A percentile compares a stretch with the other conserved stretches of the same genome.
Evolutionary conservation across 1,140 invertebrate genomes (phyloP).

Genomic region (Drosophila ogumai): DNA sequence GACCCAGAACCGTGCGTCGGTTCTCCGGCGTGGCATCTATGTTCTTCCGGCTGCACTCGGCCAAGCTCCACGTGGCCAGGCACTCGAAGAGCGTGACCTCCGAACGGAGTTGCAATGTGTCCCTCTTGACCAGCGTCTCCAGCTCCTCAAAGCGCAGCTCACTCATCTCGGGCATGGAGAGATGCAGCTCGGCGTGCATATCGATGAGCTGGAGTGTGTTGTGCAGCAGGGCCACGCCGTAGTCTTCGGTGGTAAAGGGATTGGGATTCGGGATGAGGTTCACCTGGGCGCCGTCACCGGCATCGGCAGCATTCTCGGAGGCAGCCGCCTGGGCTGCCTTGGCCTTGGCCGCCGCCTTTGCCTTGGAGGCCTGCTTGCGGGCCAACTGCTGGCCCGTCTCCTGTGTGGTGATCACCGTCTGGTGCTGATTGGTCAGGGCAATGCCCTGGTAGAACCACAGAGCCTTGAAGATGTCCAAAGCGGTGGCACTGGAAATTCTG

Average conservation of each 20-base stretch:
- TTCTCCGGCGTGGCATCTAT: constrained; percentile 76
- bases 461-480: constrained; percentile 78
- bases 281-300: constrained; percentile 45
- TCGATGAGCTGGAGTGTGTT: constrained; percentile 83
- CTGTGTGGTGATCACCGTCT: constrained; percentile 77
- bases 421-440: constrained; percentile 74
- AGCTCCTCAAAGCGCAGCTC: constrained; percentile 82
- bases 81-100: constrained; percentile 79
- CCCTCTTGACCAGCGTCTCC: constrained; percentile 78
- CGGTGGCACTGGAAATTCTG: constrained; percentile 75
- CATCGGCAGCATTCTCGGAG: constrained; percentile 36
- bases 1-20: constrained; percentile 77
- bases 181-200: constrained; percentile 77
- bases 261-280: constrained; percentile 77
- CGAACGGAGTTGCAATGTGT: constrained; percentile 74
- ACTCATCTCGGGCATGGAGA: constrained; percentile 65
- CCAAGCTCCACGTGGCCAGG: constrained; percentile 79
- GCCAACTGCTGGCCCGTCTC: constrained; percentile 65
- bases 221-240: constrained; percentile 75
- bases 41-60: constrained; percentile 76
- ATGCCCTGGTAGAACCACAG: constrained; percentile 82
- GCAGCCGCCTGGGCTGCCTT: constrained; percentile 35
- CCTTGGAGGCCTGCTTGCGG: constrained; percentile 61
- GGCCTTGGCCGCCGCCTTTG: constrained; percentile 64
- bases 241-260: constrained; percentile 84